phyloP scores from a whole-genome alignment of 2,797 vertebrate species.

The Myotis daubentonii region DNA sequence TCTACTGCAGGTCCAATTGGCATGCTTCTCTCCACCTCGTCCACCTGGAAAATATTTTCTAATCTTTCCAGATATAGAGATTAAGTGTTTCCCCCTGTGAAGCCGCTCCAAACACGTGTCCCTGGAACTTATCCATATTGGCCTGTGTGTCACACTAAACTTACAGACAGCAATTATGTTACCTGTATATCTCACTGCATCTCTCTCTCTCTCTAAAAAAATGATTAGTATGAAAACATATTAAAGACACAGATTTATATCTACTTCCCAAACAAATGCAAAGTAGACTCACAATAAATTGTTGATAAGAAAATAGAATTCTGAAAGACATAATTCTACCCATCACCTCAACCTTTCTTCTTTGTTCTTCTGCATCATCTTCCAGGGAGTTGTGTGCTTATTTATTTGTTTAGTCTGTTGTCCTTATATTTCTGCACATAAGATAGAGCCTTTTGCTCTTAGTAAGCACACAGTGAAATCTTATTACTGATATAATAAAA shows the following conservation, averaged over 20 bases:
- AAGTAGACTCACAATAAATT: neutral
- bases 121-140: neutral
- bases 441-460: neutral
- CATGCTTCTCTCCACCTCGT: neutral
- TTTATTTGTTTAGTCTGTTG: neutral
- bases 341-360: neutral
- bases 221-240: neutral
- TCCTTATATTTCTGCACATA: neutral
- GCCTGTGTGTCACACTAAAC: neutral
- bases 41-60: neutral
- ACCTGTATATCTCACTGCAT: neutral
- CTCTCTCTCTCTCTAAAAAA: neutral
- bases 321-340: neutral
- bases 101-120: neutral
- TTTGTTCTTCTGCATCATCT: neutral
- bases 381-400: neutral
- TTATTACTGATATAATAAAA: neutral
- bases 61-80: neutral
- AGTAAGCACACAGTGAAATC: neutral
- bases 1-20: accelerated
- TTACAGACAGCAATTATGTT: neutral
- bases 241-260: neutral
- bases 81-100: neutral
- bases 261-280: neutral
- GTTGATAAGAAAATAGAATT: neutral